Conservation (phyloP, 2,113 vertebrate species). For the Silurus meridionalis region DNA sequence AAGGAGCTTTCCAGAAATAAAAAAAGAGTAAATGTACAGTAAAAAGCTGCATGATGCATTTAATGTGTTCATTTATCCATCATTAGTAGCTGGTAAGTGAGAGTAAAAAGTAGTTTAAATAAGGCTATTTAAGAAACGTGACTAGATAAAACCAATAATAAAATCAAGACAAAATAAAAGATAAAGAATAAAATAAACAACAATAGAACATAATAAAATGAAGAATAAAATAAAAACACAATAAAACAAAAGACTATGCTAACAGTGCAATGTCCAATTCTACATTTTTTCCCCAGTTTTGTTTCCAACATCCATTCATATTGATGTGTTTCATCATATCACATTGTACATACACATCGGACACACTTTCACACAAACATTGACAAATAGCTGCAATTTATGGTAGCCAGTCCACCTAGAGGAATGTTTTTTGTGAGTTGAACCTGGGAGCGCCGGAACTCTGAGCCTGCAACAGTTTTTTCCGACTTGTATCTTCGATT, state of each 20-base stretch:
- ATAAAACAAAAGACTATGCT: neutral
- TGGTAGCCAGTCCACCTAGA: neutral
- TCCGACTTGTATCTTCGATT: neutral
- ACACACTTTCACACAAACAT: neutral
- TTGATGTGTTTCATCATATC: too few species aligned
- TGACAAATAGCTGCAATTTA: neutral
- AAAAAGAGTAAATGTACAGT: neutral
- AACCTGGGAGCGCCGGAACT: neutral
- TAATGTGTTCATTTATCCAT: neutral
- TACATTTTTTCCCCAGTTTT: neutral
- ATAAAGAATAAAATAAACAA: too few species aligned
- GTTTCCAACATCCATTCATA: neutral
- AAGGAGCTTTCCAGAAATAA: neutral
- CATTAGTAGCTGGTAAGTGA: neutral
- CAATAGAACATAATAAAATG: too few species aligned
- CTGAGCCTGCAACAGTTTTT: neutral
- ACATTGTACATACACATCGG: too few species aligned
- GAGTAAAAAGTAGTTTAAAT: neutral
- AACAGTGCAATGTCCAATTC: neutral
- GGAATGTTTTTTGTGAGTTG: neutral
- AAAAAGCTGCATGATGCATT: neutral
- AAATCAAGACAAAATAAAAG: too few species aligned
- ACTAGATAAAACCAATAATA: neutral
- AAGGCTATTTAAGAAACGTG: neutral
- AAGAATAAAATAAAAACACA: too few species aligned